Evolutionary conservation across 2,113 vertebrate genomes (phyloP).

Genomic region (Nannospalax galili): DNA sequence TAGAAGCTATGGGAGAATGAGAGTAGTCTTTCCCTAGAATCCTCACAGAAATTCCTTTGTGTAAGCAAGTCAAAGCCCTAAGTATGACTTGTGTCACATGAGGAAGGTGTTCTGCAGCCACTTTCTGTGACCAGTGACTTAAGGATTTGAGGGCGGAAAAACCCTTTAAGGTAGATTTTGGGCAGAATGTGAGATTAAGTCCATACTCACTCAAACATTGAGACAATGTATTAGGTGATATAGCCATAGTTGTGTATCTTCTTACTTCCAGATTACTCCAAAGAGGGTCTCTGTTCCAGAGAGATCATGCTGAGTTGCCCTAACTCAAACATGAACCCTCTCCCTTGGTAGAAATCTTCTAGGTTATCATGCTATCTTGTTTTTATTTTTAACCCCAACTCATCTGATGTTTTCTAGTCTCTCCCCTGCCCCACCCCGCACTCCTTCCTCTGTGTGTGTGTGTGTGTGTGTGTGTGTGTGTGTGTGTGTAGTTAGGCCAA

Average conservation of each 20-base stretch:
- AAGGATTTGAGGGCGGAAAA: not conserved
- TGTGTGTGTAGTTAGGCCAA: no score
- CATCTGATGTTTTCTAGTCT: no score
- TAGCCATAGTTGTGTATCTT: not conserved
- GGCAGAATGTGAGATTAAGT: not conserved
- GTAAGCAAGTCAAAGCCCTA: conserved; percentile 20
- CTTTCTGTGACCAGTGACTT: not conserved
- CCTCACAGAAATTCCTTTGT: conserved; percentile 29
- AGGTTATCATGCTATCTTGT: not conserved
- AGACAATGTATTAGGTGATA: not conserved
- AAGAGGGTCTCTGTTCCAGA: not conserved
- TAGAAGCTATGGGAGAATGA: not conserved
- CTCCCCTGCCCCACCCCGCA: no score
- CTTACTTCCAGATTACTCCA: not conserved
- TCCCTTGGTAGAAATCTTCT: not conserved
- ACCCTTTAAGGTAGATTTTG: not conserved
- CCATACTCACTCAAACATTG: not conserved
- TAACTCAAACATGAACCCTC: not conserved
- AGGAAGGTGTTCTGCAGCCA: not conserved
- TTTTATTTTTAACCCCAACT: not conserved
- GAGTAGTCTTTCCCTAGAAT: not conserved
- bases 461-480: not conserved
- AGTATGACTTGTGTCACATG: not conserved
- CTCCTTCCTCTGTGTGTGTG: no score
- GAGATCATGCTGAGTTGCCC: not conserved